Base-by-base conservation (phyloP, 2,113 vertebrate genomes). In the Scortum barcoo region DNA sequence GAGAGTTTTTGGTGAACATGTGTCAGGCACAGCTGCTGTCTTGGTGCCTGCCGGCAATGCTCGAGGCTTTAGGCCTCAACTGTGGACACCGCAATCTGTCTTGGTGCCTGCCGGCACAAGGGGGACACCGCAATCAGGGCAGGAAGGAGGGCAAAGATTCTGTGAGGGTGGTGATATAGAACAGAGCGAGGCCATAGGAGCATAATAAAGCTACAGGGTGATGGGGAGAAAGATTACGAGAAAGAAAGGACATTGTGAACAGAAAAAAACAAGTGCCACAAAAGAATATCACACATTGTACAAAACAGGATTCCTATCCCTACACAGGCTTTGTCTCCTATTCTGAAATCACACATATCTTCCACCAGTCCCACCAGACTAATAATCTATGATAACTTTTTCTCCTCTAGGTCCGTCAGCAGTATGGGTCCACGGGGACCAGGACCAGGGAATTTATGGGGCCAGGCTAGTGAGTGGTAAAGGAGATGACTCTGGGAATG, bases 21-120 rank as follows among this genome's bases (percentile, higher is more conserved):
- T 93, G 91, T 90, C 80, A 60, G 72, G 84, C 78, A 90, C 92
- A 93, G 90, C 92, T 92, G 93, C 84, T 81, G 75, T 74, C 69
- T 78, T 69, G 73, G 61, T 85, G 78, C 80, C 88, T 84, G 76
- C 53, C 5, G n/a, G 89, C 74, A 20, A 74, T 75, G 78, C 92
- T 84, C 19, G 33, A 72, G 84, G 89, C 74, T 66, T 60, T 67
- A 69, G 83, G 67, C 62, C 48, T 74, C 78, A 36, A 73, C 76
- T 72, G 51, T 78, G 78, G 70, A 62, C 86, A 84, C 16, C 6
- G 10, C 24, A 9, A 69, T 72, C 60, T 5, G 3, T n/a, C n/a
- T n/a, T n/a, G n/a, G n/a, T n/a, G n/a, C n/a, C n/a, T n/a, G n/a
- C n/a, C n/a, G n/a, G n/a, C n/a, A n/a, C n/a, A 28, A 72, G 44